Percentiles rank a stretch among this genome's conserved stretches.
These are phyloP conservation scores for Lepidochitona cinerea DNA, from an alignment of 2,888 invertebrate species.

Conservation along the genomic window DNA sequence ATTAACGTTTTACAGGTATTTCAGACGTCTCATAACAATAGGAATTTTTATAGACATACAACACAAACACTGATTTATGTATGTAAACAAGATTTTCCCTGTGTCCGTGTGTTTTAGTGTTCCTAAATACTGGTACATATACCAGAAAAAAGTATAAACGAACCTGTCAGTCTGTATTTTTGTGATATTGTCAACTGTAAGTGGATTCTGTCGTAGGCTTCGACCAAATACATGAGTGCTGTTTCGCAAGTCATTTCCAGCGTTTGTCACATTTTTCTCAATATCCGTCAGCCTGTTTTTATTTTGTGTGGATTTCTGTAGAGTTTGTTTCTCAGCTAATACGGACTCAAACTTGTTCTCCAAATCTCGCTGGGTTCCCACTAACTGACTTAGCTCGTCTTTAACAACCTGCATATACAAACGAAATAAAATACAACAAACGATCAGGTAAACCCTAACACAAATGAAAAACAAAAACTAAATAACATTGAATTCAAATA, in stretches of 20 bases:
- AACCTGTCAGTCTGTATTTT: slow-evolving; percentile 70
- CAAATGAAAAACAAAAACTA: too few relatives aligned
- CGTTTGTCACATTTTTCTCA: slow-evolving; percentile 47
- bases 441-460: too few relatives aligned
- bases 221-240: slow-evolving; percentile 66
- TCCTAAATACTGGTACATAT: background rate
- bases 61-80: background rate
- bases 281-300: slow-evolving; percentile 46
- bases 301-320: slow-evolving; percentile 48
- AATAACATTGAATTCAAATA: too few relatives aligned
- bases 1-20: too few relatives aligned
- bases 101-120: background rate
- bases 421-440: background rate
- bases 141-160: too few relatives aligned
- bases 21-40: too few relatives aligned
- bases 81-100: background rate
- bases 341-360: slow-evolving; percentile 63
- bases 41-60: background rate
- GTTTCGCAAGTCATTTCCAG: slow-evolving; percentile 61
- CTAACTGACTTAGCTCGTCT: slow-evolving; percentile 58
- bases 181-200: slow-evolving; percentile 64
- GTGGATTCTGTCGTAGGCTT: slow-evolving; percentile 65
- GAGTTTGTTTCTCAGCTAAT: slow-evolving; percentile 52
- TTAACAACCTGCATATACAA: slow-evolving; percentile 58
- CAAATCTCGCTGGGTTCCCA: slow-evolving; percentile 59